Evolutionary conservation across 2,888 invertebrate species (phyloP).

Genomic region (Lithophane leautieri): DNA sequence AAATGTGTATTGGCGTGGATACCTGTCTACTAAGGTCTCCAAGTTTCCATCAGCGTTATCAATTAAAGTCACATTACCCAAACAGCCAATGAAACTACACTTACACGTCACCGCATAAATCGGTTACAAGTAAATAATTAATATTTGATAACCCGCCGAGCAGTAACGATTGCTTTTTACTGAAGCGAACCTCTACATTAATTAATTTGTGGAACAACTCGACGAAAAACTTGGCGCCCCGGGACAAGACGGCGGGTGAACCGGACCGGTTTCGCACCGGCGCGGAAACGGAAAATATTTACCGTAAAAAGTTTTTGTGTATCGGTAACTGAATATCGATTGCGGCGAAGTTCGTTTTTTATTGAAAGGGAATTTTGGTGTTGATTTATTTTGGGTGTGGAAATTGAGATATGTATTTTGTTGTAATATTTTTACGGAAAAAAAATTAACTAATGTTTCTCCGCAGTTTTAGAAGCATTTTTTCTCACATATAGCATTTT

Average conservation of each 20-base stretch:
- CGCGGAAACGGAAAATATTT: slow-evolving; percentile 38
- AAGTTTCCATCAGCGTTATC: neutral
- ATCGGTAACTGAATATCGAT: slow-evolving; percentile 53
- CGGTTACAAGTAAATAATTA: slow-evolving; percentile 56
- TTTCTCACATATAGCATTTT: neutral
- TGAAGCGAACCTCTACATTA: slow-evolving; percentile 70
- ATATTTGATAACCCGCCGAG: slow-evolving; percentile 46
- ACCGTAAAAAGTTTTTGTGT: slow-evolving; percentile 46
- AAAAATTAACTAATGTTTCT: neutral
- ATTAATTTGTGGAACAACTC: slow-evolving; percentile 73
- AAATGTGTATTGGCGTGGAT: too few relatives aligned
- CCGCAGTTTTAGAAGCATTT: neutral
- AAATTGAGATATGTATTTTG: slow-evolving; percentile 34
- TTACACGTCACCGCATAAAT: slow-evolving; percentile 21
- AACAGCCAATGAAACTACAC: slow-evolving; percentile 48
- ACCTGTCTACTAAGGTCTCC: neutral
- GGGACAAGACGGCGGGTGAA: slow-evolving; percentile 57
- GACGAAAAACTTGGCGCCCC: slow-evolving; percentile 67
- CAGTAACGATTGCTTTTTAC: slow-evolving; percentile 47
- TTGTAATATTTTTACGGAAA: slow-evolving; percentile 2
- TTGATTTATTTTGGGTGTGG: slow-evolving; percentile 36
- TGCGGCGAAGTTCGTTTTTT: slow-evolving; percentile 28
- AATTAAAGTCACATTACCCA: slow-evolving; percentile 39
- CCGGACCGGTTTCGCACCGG: slow-evolving; percentile 15
- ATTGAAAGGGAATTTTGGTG: slow-evolving; percentile 10